Conservation (phyloP, 2,797 vertebrate species). For the Halcyon badia region DNA sequence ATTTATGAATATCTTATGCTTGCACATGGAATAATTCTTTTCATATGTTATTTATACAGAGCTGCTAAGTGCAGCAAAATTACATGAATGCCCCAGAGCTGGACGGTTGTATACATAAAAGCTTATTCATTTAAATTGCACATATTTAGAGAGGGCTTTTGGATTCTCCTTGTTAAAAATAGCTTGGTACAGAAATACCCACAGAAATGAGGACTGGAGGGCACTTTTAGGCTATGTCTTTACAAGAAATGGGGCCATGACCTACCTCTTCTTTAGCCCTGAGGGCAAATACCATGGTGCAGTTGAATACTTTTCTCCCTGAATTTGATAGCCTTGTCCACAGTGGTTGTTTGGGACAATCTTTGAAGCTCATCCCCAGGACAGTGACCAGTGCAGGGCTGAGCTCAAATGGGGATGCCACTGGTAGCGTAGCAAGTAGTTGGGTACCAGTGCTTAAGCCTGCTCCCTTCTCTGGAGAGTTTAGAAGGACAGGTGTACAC, state of each 20-base stretch:
- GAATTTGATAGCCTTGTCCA: background rate
- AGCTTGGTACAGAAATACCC: background rate
- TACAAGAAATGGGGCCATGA: background rate
- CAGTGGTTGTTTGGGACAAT: background rate
- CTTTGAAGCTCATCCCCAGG: background rate
- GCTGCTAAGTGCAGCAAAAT: conserved; percentile 27
- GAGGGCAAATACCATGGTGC: background rate
- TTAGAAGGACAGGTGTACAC: background rate
- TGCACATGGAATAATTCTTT: background rate
- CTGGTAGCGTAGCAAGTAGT: background rate
- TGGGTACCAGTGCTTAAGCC: background rate
- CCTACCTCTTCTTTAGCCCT: background rate
- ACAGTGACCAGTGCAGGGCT: background rate
- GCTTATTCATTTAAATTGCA: conserved; percentile 32
- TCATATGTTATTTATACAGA: background rate
- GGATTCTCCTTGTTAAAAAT: conserved; percentile 45
- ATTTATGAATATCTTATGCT: background rate
- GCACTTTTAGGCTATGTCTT: background rate
- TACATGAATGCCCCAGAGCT: conserved; percentile 43
- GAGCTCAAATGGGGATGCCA: background rate
- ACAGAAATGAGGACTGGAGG: conserved; percentile 9
- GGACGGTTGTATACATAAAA: conserved; percentile 20
- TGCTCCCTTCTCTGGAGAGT: background rate
- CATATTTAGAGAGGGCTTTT: conserved; percentile 8
- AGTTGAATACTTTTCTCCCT: background rate